Conservation (phyloP, 2,888 invertebrate species). For the Melieria picta region DNA sequence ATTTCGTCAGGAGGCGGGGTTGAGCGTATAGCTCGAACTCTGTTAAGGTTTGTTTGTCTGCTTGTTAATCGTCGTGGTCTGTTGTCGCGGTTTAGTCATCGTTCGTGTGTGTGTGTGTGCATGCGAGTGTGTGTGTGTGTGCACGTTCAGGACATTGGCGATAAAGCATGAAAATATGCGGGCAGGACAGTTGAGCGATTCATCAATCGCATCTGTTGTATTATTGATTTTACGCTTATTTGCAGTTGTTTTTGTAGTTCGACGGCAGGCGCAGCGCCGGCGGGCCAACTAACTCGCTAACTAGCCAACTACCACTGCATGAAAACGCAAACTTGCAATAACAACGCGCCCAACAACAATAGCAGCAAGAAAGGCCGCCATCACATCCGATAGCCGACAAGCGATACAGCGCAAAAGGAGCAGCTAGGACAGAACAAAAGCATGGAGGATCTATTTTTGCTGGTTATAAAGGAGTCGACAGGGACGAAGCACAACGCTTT, state of each 20-base stretch:
- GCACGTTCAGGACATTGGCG: neutral
- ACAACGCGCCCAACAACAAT: neutral
- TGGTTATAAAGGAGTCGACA: constrained; percentile 85
- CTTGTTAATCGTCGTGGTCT: no score
- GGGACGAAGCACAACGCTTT: constrained; percentile 78
- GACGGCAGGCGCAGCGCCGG: no score
- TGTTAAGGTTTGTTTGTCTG: no score
- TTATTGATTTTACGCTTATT: constrained; percentile 18
- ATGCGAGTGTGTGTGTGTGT: neutral
- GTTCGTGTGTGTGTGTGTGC: neutral
- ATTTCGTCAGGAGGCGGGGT: no score
- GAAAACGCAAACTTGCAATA: neutral
- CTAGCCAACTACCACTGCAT: constrained; percentile 5
- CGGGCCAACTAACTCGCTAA: no score
- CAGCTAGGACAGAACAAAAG: constrained; percentile 33
- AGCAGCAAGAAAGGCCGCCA: constrained; percentile 13
- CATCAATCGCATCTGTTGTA: constrained; percentile 21
- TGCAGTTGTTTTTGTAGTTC: neutral
- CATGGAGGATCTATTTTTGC: constrained; percentile 89
- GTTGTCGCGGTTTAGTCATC: no score
- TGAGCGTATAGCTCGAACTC: no score
- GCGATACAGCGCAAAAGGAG: neutral
- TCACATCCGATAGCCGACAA: neutral
- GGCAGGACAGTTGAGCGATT: neutral
- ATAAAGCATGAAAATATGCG: neutral